phyloP scores from a whole-genome alignment of 2,797 vertebrate genomes.

The Paramormyrops hopkinsi region DNA sequence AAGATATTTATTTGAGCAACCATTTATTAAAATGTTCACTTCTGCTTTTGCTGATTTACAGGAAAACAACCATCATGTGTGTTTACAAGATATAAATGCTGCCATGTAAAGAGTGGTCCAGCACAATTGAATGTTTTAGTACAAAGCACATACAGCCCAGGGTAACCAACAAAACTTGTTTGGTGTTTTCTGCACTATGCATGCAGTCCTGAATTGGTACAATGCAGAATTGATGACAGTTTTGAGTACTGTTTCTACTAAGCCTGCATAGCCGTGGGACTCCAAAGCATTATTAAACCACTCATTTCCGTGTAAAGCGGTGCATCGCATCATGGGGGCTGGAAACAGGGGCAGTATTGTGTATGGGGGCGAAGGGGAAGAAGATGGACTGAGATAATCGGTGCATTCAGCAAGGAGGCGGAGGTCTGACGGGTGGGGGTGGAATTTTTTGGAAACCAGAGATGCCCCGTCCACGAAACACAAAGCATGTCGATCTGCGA shows the following conservation, averaged over 20 bases:
- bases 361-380: not conserved
- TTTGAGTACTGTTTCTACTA: not conserved
- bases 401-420: constrained; percentile 21
- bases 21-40: not conserved
- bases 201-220: not conserved
- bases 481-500: constrained; percentile 36
- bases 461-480: constrained; percentile 26
- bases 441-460: constrained; percentile 41
- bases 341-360: constrained; percentile 20
- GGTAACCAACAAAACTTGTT: not conserved
- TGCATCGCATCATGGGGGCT: not conserved
- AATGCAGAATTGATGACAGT: not conserved
- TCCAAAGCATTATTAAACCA: not conserved
- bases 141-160: not conserved
- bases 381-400: constrained; percentile 10
- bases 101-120: not conserved
- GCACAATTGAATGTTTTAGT: not conserved
- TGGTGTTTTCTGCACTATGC: not conserved
- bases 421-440: not conserved
- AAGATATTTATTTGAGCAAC: not conserved
- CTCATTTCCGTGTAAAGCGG: not conserved
- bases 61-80: not conserved
- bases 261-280: not conserved
- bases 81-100: not conserved
- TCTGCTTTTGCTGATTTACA: not conserved